Evolutionary conservation across 2,113 vertebrate species (phyloP).

Genomic region (Fregata magnificens): DNA sequence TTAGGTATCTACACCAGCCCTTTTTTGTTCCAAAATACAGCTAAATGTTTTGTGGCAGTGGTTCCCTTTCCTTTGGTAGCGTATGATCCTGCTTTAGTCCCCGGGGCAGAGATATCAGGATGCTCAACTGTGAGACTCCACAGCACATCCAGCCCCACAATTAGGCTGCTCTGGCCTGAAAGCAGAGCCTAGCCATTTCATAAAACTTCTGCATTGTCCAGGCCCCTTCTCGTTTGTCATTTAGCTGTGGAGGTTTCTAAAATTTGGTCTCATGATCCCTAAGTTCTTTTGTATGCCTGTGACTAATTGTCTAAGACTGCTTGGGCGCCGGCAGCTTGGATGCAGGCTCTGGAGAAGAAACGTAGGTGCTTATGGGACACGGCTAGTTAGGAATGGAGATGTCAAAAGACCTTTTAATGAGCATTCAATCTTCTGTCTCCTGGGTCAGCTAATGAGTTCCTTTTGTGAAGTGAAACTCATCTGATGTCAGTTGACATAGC

Average conservation of each 20-base stretch:
- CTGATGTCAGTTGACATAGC: not conserved
- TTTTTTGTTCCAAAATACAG: not conserved
- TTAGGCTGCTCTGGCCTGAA: not conserved
- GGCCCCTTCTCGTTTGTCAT: not conserved
- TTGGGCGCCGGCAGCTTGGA: not conserved
- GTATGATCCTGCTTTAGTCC: not conserved
- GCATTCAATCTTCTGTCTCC: not conserved
- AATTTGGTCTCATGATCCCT: not conserved
- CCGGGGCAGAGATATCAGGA: not conserved
- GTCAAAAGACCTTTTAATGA: not conserved
- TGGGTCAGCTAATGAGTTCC: not conserved
- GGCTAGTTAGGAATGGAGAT: not conserved
- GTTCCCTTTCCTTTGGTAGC: not conserved
- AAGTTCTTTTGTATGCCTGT: not conserved
- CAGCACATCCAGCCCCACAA: not conserved
- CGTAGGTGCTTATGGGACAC: not conserved
- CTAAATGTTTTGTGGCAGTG: not conserved
- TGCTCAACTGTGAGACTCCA: not conserved
- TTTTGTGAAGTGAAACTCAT: not conserved
- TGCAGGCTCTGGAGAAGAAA: not conserved
- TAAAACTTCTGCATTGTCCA: not conserved
- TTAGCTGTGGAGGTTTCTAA: not conserved
- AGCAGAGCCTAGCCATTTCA: not conserved
- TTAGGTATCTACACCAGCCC: not conserved
- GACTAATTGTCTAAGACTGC: not conserved